Conservation (phyloP, 1,140 invertebrate genomes). For the Drosophila mayri region DNA sequence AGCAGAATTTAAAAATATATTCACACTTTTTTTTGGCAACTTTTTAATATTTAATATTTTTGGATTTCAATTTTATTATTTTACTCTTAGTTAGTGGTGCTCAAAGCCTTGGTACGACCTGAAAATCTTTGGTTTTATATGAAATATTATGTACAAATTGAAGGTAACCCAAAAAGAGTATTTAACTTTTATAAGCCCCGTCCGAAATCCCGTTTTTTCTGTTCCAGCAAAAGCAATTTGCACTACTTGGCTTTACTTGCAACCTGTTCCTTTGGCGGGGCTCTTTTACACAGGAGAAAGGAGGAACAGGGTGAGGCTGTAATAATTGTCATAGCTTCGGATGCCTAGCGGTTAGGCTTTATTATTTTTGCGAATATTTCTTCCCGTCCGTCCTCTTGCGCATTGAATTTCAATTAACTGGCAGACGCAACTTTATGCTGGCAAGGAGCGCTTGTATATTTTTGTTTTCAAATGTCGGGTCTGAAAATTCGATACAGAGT, state of each 20-base stretch:
- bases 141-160: background rate
- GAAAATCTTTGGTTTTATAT: background rate
- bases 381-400: slow-evolving; percentile 21
- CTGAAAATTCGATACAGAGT: slow-evolving; percentile 41
- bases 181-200: background rate
- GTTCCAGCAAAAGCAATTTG: slow-evolving; percentile 67
- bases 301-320: slow-evolving; percentile 23
- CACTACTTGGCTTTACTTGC: slow-evolving; percentile 53
- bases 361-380: slow-evolving; percentile 4
- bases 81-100: too few relatives aligned
- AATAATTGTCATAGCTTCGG: slow-evolving; percentile 70
- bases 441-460: slow-evolving; percentile 38
- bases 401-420: slow-evolving; percentile 80
- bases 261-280: slow-evolving; percentile 48
- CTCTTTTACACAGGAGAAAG: slow-evolving; percentile 12
- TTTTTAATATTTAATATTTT: too few relatives aligned
- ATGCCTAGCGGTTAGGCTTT: slow-evolving; percentile 53
- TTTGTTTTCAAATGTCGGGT: slow-evolving; percentile 77
- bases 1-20: too few relatives aligned
- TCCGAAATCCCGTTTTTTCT: slow-evolving; percentile 50
- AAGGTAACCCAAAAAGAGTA: background rate
- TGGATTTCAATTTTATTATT: too few relatives aligned
- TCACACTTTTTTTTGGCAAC: too few relatives aligned
- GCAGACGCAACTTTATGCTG: slow-evolving; percentile 38
- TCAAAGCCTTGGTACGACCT: too few relatives aligned